Evolutionary conservation across 2,888 invertebrate genomes (phyloP).

Genomic region (Hyposoter didymator): DNA sequence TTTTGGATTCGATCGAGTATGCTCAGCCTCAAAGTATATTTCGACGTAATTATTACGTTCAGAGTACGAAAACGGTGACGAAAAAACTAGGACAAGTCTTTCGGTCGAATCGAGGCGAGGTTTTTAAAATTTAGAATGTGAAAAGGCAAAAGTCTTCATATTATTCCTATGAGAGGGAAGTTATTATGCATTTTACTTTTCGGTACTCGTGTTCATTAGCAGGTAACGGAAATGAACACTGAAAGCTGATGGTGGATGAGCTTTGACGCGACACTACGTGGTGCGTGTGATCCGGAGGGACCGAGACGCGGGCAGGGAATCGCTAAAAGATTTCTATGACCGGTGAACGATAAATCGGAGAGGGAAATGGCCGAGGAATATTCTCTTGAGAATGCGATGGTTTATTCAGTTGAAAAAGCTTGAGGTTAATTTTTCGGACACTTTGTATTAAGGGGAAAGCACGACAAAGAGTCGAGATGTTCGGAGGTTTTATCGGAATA

Average conservation of each 20-base stretch:
- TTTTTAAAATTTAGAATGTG: background rate
- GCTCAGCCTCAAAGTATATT: background rate
- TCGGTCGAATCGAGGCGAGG: background rate
- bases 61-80: background rate
- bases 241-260: background rate
- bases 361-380: background rate
- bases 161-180: background rate
- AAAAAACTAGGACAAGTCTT: background rate
- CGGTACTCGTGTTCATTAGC: background rate
- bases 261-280: background rate
- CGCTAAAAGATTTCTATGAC: background rate
- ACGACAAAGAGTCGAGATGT: slow-evolving; percentile 20
- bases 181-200: background rate
- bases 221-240: background rate
- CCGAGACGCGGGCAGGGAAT: background rate
- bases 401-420: background rate
- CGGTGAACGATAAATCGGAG: background rate
- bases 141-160: too few relatives aligned
- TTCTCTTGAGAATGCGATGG: background rate
- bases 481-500: slow-evolving; percentile 57
- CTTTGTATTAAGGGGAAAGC: background rate
- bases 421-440: background rate
- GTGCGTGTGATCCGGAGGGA: background rate
- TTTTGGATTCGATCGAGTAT: background rate
- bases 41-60: background rate